Percentiles rank a stretch among this genome's conserved stretches.
These are phyloP conservation scores for Alcedo atthis DNA, from an alignment of 2,797 vertebrate genomes.

Conservation along the genomic window DNA sequence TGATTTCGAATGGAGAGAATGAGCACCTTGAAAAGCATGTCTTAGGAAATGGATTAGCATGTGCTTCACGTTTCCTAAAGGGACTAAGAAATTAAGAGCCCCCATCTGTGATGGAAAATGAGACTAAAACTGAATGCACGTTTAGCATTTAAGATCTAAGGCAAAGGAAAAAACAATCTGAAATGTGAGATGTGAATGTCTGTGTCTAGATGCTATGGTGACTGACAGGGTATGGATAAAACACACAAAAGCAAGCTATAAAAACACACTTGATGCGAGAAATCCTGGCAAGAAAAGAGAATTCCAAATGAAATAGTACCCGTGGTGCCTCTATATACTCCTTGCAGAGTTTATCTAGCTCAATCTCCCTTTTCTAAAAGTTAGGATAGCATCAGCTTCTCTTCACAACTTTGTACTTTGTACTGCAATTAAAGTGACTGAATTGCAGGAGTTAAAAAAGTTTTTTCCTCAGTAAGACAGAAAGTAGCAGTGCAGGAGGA, in stretches of 20 bases:
- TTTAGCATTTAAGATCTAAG: conserved; percentile 9
- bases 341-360: neutral
- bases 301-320: neutral
- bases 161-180: conserved; percentile 8
- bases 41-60: neutral
- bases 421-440: neutral
- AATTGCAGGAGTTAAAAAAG: neutral
- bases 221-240: neutral
- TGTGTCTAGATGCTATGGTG: conserved; percentile 14
- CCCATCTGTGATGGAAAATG: neutral
- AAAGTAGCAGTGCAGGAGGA: neutral
- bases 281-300: neutral
- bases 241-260: neutral
- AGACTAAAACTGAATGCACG: neutral
- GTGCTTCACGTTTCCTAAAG: neutral
- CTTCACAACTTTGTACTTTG: neutral
- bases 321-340: neutral
- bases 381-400: neutral
- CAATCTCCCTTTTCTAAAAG: neutral
- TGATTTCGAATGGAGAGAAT: neutral
- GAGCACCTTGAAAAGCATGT: neutral
- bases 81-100: neutral
- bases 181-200: neutral
- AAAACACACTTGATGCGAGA: neutral
- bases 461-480: neutral